Percentiles rank a stretch among this genome's conserved stretches.
phyloP scores from a whole-genome alignment of 2,888 invertebrate species.

The Epirrhoe tristata region DNA sequence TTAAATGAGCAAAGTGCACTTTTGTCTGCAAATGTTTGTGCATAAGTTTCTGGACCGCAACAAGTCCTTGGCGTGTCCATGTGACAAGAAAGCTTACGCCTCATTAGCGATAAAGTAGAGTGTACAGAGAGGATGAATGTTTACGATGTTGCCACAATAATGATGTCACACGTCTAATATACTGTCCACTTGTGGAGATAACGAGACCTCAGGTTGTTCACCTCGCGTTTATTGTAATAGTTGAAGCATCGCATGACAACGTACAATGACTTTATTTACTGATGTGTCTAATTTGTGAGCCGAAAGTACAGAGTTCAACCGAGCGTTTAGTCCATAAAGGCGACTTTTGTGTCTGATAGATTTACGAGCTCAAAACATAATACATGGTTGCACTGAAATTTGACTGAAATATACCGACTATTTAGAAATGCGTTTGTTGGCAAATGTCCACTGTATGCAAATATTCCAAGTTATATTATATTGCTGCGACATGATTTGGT shows the following conservation, averaged over 20 bases:
- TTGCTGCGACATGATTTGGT: constrained; percentile 53
- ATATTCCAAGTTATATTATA: constrained; percentile 55
- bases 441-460: constrained; percentile 53
- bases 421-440: constrained; percentile 53
- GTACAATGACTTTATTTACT: constrained; percentile 64
- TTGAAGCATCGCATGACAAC: constrained; percentile 66
- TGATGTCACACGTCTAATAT: constrained; percentile 79
- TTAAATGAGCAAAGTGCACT: background rate
- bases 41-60: constrained; percentile 16
- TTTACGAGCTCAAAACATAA: constrained; percentile 60
- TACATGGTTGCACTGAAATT: constrained; percentile 44
- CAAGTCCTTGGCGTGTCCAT: constrained; percentile 32
- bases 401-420: constrained; percentile 50
- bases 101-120: constrained; percentile 56
- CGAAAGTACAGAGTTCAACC: constrained; percentile 59
- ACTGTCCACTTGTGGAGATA: constrained; percentile 73
- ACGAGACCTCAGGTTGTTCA: constrained; percentile 71
- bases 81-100: constrained; percentile 35
- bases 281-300: constrained; percentile 68
- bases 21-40: background rate
- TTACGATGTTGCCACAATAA: constrained; percentile 68
- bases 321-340: constrained; percentile 57
- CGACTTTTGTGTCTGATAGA: constrained; percentile 48
- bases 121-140: constrained; percentile 54
- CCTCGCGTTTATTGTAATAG: constrained; percentile 57